These are phyloP conservation scores for Setophaga petechia DNA, from an alignment of 2,113 vertebrate species.

Conservation along the genomic window DNA sequence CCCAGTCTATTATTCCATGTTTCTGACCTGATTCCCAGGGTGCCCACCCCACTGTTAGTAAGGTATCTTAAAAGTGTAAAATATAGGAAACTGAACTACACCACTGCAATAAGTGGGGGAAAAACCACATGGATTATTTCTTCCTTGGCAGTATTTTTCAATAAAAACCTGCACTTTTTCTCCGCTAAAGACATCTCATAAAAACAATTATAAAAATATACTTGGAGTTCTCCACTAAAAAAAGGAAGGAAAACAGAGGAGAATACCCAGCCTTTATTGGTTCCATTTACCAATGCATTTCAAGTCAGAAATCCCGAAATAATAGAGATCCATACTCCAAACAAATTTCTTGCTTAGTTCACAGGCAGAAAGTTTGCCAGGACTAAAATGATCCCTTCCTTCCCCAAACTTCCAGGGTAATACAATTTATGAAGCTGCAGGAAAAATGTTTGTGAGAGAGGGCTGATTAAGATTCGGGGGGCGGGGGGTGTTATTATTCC, in stretches of 20 bases:
- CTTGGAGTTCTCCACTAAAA: neutral
- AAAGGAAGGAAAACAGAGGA: neutral
- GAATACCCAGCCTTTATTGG: neutral
- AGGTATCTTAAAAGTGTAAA: neutral
- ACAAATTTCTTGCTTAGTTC: neutral
- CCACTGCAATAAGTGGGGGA: neutral
- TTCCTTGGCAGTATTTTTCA: neutral
- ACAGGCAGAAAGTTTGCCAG: neutral
- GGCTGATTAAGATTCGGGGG: fast-evolving
- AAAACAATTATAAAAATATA: neutral
- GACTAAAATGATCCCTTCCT: neutral
- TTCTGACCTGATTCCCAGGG: neutral
- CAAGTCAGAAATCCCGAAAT: neutral
- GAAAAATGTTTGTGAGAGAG: fast-evolving
- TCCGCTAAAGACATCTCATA: neutral
- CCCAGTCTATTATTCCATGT: neutral
- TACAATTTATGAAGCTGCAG: fast-evolving
- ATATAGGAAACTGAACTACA: neutral
- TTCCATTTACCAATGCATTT: neutral
- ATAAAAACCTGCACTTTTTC: neutral
- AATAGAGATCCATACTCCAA: neutral
- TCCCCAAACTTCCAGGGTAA: neutral
- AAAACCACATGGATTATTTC: neutral
- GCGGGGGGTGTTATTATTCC: no score
- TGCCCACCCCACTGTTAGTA: neutral